Base-by-base conservation (phyloP, 2,797 vertebrate genomes). In the Xenops minutus region DNA sequence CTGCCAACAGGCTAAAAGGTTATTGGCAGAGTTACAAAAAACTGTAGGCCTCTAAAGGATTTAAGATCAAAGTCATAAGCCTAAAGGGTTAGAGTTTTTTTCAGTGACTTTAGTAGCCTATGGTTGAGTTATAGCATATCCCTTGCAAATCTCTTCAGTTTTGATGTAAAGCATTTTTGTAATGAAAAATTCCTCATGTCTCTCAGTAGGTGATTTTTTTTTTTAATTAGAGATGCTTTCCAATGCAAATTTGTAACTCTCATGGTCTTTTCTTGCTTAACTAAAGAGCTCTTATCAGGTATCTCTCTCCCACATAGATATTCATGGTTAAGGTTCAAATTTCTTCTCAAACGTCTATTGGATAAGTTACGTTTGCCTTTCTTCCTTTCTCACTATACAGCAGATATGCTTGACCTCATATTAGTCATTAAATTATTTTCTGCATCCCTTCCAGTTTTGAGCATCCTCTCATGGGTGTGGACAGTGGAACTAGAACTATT, bases 1-100 rank as follows among this genome's bases (percentile, higher is more conserved):
- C 61, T 83, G 56, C 78, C 75, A 87, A 49, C 32, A 89, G 71
- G 19, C 27, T 59, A 39, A 26, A 32, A 79, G n/a, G 26, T 84
- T 93, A 51, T 61, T 93, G 79, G 85, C 90, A 92, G 24, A 64
- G 12, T 23, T 81, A 73, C 68, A 93, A 88, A 80, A 77, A 75
- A 23, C 12, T 68, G 56, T 74, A 91, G 27, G 26, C 14, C 64
- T 56, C 49, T 75, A 71, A 43, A 85, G 75, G 73, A 75, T 88
- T 88, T 83, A 91, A 88, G 68, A 94, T 88, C 72, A 91, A 91
- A 94, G 85, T 59, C n/a, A 37, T 83, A 80, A 94, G 89, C 4
- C 64, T 83, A 55, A 95, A 80, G 43, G 14, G 4, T 29, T 77
- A 73, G 55, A 44, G 11, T 14, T 79, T 63, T 95, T 94, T 79